Evolutionary conservation across 2,888 invertebrate species (phyloP).

Genomic region (Cryptus viduatorius): DNA sequence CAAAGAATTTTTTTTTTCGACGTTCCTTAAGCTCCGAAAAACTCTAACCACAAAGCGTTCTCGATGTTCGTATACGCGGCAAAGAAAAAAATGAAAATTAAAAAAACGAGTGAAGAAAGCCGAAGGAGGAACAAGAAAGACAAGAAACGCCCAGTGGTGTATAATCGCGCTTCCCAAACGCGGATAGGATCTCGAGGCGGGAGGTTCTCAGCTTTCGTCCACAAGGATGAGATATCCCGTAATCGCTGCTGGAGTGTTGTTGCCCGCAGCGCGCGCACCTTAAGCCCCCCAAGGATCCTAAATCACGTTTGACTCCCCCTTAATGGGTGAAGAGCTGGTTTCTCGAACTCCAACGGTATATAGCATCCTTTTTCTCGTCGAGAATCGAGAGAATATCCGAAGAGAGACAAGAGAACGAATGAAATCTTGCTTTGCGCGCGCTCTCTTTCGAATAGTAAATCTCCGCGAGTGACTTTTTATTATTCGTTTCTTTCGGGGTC

Average conservation of each 20-base stretch:
- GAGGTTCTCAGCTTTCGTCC: constrained; percentile 33
- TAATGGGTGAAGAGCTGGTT: constrained; percentile 76
- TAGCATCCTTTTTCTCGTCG: constrained; percentile 36
- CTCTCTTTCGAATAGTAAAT: constrained; percentile 78
- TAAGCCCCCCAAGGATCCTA: constrained; percentile 78
- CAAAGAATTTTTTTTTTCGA: background rate
- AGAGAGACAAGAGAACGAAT: constrained; percentile 48
- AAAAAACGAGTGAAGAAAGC: constrained; percentile 22
- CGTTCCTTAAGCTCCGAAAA: background rate
- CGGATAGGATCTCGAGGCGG: constrained; percentile 54
- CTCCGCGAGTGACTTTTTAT: constrained; percentile 72
- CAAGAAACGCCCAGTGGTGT: constrained; percentile 63
- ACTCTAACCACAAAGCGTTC: background rate
- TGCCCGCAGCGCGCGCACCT: constrained; percentile 39
- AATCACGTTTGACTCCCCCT: constrained; percentile 82
- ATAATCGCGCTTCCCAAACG: constrained; percentile 53
- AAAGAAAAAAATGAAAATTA: constrained; percentile 13
- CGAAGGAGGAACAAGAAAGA: constrained; percentile 30
- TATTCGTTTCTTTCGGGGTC: constrained; percentile 51
- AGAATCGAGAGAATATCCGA: constrained; percentile 61
- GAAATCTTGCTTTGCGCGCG: constrained; percentile 46
- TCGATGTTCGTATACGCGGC: constrained; percentile 1
- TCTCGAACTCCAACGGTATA: constrained; percentile 54
- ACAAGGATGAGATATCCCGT: constrained; percentile 55
- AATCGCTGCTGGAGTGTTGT: constrained; percentile 44